Evolutionary conservation across 2,888 invertebrate genomes (phyloP), one percentile per base, ranked within the genome.

Genomic region (Calliphora vomitoria): DNA sequence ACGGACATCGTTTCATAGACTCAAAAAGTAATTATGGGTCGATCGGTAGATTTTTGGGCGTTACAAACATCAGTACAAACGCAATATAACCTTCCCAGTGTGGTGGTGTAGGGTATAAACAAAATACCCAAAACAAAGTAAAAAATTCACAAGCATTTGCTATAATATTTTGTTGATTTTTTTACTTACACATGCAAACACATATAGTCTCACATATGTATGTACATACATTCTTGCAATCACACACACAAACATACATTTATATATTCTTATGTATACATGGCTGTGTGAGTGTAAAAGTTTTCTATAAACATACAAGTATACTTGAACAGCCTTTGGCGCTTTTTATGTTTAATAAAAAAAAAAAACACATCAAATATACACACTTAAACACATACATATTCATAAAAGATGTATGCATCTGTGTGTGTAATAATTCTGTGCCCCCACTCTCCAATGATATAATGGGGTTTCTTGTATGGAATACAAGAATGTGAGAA

Each of bases 301-400:
- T 20, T 69, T 62, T 74, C 6, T 69, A 41, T 47, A 47, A 75
- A 53, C 50, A 75, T 60, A 53, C 50, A 62, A 64, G 20, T 60
- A 50, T 55, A 47, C 66, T 78, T 82, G 20, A 82, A 60, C 72
- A 82, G 74, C 82, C 80, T 75, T 83, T 86, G 69, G 75, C 79
- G 60, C 58, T 80, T 82, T 86, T 72, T 66, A 53, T 62, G 50
- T 78, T 79, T 74, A 55, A 69, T 79, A 74, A 64, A 50, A 15
- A 64, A 50, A 15, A 68, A 74, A 82, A 25, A 25, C 25, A 72
- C 78, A 82, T 55, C 44, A 66, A 53, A 75, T 31, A 3, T 50
- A 50, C 58, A 41, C 18, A 60, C 55, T 75, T 20, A 53, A 11
- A 44, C 18, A 20, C 4, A 69, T 15, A 60, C 31, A 25, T 18